A percentile compares a stretch with the other conserved stretches of the same genome.
These are phyloP conservation scores for Callyntrura guangdongensis DNA, from an alignment of 2,888 invertebrate species.

Conservation along the genomic window DNA sequence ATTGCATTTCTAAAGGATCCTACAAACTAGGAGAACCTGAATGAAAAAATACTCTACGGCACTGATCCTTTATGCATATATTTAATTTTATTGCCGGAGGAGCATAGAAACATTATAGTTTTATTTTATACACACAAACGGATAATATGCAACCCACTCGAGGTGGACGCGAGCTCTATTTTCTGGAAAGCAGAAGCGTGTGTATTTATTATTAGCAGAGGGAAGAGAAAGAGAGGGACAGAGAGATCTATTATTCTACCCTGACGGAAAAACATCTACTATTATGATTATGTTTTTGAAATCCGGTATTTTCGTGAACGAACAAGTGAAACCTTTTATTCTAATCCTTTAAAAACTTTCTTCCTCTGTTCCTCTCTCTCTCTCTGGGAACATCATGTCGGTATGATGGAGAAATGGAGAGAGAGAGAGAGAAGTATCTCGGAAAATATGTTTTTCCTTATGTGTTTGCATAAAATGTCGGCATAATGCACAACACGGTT, in stretches of 20 bases:
- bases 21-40: too few relatives aligned
- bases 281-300: constrained; percentile 78
- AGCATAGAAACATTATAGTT: constrained; percentile 36
- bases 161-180: too few relatives aligned
- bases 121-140: neutral
- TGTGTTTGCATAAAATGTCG: constrained; percentile 27
- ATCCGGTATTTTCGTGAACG: constrained; percentile 72
- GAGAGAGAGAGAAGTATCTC: neutral
- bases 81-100: constrained; percentile 83
- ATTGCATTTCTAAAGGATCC: too few relatives aligned
- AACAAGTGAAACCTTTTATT: constrained; percentile 85
- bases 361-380: constrained; percentile 25
- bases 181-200: neutral
- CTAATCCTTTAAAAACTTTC: constrained; percentile 84
- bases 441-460: neutral
- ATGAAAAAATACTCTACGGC: too few relatives aligned
- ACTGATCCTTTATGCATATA: constrained; percentile 79
- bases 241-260: constrained; percentile 25
- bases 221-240: too few relatives aligned
- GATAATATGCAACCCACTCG: too few relatives aligned
- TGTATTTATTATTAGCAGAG: constrained; percentile 49
- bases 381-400: neutral
- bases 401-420: too few relatives aligned
- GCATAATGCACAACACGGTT: neutral
- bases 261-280: constrained; percentile 29